A percentile compares a stretch with the other conserved stretches of the same genome.
Conservation (phyloP, 2,797 vertebrate species). For the Aselliscus stoliczkanus region DNA sequence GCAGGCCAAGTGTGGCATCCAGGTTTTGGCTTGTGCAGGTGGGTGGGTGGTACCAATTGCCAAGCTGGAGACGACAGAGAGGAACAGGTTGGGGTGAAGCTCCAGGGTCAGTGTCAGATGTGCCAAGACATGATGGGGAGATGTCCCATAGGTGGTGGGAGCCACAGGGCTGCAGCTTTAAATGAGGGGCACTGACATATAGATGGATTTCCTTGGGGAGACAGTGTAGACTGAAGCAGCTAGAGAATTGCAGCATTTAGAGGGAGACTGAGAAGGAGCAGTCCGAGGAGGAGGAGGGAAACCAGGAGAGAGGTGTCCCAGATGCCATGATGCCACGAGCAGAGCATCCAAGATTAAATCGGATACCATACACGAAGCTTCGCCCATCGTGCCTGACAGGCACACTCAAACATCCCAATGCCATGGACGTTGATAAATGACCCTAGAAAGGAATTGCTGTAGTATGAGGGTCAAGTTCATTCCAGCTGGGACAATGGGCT, state of each 20-base stretch:
- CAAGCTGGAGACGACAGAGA: neutral
- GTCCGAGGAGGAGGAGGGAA: neutral
- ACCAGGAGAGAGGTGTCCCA: neutral
- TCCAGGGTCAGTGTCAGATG: neutral
- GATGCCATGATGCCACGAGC: neutral
- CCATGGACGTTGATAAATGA: accelerated
- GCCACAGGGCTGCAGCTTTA: neutral
- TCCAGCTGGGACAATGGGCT: neutral
- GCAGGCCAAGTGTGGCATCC: too few species aligned
- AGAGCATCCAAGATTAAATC: neutral
- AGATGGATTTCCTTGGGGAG: neutral
- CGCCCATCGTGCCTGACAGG: accelerated
- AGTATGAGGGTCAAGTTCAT: accelerated
- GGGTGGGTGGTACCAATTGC: neutral
- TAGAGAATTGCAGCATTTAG: neutral
- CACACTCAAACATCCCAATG: neutral
- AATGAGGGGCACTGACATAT: neutral
- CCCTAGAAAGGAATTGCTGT: neutral
- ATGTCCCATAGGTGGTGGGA: neutral
- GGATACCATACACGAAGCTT: accelerated
- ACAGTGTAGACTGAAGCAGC: neutral
- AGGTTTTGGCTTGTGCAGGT: neutral
- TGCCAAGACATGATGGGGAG: neutral
- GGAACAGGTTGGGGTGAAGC: neutral
- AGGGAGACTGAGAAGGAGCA: neutral